Conservation (phyloP, 2,113 vertebrate species). For the Todiramphus saurophagus region DNA sequence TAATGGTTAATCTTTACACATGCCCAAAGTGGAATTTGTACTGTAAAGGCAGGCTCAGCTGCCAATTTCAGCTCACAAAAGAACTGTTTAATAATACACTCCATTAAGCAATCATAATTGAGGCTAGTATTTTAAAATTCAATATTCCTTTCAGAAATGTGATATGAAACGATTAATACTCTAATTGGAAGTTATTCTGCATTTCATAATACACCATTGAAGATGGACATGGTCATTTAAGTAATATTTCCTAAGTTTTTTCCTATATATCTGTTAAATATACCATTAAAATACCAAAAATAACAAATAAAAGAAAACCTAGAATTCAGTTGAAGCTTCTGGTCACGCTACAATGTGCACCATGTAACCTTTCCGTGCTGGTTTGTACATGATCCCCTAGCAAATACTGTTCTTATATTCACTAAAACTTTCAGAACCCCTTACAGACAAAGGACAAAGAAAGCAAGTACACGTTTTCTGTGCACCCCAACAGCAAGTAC, state of each 20-base stretch:
- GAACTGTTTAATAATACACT: neutral
- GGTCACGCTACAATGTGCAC: accelerated
- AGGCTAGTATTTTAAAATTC: neutral
- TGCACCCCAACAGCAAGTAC: no score
- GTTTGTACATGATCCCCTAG: no score
- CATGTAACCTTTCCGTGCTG: neutral
- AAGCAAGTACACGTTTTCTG: neutral
- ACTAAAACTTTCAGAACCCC: neutral
- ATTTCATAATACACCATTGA: neutral
- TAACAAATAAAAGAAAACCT: neutral
- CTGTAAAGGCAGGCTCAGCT: neutral
- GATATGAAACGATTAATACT: neutral
- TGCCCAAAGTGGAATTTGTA: constrained; percentile 11
- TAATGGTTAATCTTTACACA: neutral
- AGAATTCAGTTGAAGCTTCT: neutral
- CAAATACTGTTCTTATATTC: neutral
- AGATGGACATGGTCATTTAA: neutral
- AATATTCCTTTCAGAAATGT: neutral
- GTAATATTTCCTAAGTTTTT: neutral
- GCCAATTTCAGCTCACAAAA: neutral
- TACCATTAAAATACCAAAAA: neutral
- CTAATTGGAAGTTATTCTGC: neutral
- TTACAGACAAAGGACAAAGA: neutral
- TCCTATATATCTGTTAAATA: neutral
- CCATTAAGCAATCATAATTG: neutral